Evolutionary conservation across 2,888 invertebrate genomes (phyloP).

Genomic region (Ormyrus labotus): DNA sequence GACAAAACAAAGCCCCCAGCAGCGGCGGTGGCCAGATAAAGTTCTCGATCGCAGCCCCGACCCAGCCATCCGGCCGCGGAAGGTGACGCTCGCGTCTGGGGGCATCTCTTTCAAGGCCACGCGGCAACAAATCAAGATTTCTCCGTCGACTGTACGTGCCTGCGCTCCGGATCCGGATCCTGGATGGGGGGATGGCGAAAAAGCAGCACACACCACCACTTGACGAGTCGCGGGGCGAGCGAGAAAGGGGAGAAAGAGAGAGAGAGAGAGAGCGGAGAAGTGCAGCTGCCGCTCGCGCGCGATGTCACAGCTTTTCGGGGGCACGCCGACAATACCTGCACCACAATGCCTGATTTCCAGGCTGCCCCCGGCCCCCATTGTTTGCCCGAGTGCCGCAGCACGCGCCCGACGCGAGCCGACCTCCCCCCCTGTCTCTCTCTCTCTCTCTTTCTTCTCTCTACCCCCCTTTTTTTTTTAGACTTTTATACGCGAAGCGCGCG

Average conservation of each 20-base stretch:
- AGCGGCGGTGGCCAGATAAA: no score
- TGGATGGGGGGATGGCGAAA: conserved; percentile 46
- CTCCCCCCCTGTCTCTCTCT: conserved; percentile 22
- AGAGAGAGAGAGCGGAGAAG: conserved; percentile 50
- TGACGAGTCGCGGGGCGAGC: conserved; percentile 32
- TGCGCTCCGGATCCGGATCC: conserved; percentile 29
- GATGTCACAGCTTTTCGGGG: conserved; percentile 71
- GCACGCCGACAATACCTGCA: conserved; percentile 71
- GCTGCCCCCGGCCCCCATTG: conserved; percentile 57
- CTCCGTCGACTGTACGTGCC: conserved; percentile 43
- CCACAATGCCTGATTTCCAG: conserved; percentile 45
- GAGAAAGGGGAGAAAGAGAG: conserved; percentile 43
- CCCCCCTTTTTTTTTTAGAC: background rate
- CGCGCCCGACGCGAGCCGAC: conserved; percentile 57
- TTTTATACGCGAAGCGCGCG: background rate
- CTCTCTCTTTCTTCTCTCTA: background rate
- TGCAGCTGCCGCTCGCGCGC: conserved; percentile 71
- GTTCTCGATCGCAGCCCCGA: no score
- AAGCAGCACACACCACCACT: conserved; percentile 36
- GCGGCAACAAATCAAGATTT: conserved; percentile 50
- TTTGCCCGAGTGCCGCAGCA: conserved; percentile 31
- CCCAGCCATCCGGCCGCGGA: no score
- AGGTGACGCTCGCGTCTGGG: background rate
- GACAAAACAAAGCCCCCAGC: no score
- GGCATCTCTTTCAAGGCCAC: conserved; percentile 43